phyloP scores from a whole-genome alignment of 2,113 vertebrate genomes.

The Gallinago media region DNA sequence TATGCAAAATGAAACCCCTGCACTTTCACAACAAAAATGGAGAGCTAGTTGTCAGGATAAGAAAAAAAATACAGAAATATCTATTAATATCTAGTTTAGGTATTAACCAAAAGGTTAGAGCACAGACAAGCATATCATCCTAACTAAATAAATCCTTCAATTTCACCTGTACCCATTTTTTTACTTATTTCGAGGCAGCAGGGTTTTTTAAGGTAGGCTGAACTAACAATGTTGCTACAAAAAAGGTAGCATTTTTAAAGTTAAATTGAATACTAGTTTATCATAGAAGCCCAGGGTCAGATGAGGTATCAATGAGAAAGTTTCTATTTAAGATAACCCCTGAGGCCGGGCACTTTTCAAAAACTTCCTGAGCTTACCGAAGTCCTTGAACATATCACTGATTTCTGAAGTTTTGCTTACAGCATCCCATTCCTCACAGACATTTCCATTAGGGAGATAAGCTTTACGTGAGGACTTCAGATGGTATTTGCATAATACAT shows the following conservation, averaged over 20 bases:
- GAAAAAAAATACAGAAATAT: neutral
- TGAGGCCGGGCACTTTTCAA: neutral
- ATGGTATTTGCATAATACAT: neutral
- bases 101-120: neutral
- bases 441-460: neutral
- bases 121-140: neutral
- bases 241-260: neutral
- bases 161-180: neutral
- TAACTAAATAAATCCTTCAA: neutral
- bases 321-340: neutral
- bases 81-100: neutral
- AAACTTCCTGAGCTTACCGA: neutral
- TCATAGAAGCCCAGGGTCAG: neutral
- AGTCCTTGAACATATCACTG: neutral
- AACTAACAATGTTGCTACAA: neutral
- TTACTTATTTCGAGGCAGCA: neutral
- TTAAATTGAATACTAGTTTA: neutral
- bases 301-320: neutral
- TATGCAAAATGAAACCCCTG: neutral
- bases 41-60: neutral
- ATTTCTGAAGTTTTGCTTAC: neutral
- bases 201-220: fast-evolving
- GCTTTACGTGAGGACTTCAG: neutral
- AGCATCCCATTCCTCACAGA: neutral
- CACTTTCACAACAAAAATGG: neutral